Conservation (phyloP, 1,140 invertebrate species). For the Caenorhabditis elegans region DNA sequence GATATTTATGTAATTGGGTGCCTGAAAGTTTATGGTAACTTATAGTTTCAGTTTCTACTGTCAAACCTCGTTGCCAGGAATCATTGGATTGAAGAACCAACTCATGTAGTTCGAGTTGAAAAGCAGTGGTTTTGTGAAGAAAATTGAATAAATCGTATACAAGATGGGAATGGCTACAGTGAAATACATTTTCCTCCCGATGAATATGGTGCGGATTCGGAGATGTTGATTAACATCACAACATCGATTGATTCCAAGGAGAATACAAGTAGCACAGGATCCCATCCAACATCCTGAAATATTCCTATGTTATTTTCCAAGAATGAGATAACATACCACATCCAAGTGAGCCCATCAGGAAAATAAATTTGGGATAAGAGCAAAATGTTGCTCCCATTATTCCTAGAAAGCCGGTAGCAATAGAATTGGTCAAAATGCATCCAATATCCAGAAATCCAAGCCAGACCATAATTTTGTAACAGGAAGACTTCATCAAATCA, state of each 20-base stretch:
- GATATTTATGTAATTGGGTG: conserved; percentile 25
- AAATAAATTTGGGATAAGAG: conserved; percentile 11
- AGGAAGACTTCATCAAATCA: conserved; percentile 29
- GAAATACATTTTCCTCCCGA: neutral
- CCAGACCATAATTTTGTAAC: conserved; percentile 38
- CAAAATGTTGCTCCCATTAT: neutral
- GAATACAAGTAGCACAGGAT: conserved; percentile 18
- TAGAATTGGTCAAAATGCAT: neutral
- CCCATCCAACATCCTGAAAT: conserved; percentile 20
- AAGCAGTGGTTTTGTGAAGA: conserved; percentile 39
- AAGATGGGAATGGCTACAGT: conserved; percentile 13
- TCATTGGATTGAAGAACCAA: conserved; percentile 49
- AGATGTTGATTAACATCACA: conserved; percentile 4
- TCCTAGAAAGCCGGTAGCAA: neutral
- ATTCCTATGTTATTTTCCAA: neutral
- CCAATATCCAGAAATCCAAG: conserved; percentile 31
- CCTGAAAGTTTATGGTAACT: conserved; percentile 18
- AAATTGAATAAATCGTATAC: conserved; percentile 22
- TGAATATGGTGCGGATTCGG: conserved; percentile 4
- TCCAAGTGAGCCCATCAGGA: neutral
- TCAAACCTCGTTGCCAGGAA: neutral
- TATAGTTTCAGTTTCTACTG: neutral
- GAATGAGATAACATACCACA: neutral
- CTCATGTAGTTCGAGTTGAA: conserved; percentile 36
- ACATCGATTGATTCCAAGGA: conserved; percentile 31